phyloP scores from a whole-genome alignment of 2,888 invertebrate genomes.

The Drosophila cyrtoloma region DNA sequence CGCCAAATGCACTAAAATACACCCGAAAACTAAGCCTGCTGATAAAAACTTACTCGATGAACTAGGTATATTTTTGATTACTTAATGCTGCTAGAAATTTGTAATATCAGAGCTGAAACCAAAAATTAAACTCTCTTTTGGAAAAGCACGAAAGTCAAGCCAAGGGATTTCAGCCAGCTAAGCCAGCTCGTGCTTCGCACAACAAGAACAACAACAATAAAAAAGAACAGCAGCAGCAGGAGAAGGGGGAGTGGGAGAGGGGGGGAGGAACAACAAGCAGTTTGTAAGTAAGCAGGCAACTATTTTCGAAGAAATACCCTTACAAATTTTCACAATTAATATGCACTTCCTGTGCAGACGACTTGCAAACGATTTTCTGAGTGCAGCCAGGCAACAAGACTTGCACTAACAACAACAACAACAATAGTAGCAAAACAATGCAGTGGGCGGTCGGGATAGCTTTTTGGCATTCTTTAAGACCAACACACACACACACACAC shows the following conservation, averaged over 20 bases:
- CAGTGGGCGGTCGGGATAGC: slow-evolving; percentile 11
- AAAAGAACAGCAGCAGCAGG: not conserved
- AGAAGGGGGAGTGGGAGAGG: not conserved
- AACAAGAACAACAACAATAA: slow-evolving; percentile 2
- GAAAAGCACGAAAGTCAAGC: slow-evolving; percentile 30
- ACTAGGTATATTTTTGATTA: slow-evolving; percentile 15
- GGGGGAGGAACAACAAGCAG: not conserved
- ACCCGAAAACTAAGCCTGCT: not conserved
- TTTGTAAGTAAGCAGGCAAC: slow-evolving; percentile 36
- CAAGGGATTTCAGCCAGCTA: slow-evolving; percentile 27
- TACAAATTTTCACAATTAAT: slow-evolving; percentile 81
- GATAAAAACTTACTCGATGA: not conserved
- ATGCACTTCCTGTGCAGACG: slow-evolving; percentile 80
- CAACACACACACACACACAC: slow-evolving; percentile 13
- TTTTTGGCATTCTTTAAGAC: slow-evolving; percentile 32
- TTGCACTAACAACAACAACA: slow-evolving; percentile 29
- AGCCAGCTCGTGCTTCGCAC: slow-evolving; percentile 13
- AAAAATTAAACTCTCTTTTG: slow-evolving; percentile 31
- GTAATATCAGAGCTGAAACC: slow-evolving; percentile 5
- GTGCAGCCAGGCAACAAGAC: slow-evolving; percentile 62
- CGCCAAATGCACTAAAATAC: not conserved
- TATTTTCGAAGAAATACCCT: slow-evolving; percentile 76
- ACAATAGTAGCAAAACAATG: slow-evolving; percentile 38
- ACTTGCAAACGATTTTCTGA: slow-evolving; percentile 68
- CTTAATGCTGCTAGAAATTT: slow-evolving; percentile 1